These are phyloP conservation scores for Xylota segnis DNA, from an alignment of 2,888 invertebrate genomes.

Conservation along the genomic window DNA sequence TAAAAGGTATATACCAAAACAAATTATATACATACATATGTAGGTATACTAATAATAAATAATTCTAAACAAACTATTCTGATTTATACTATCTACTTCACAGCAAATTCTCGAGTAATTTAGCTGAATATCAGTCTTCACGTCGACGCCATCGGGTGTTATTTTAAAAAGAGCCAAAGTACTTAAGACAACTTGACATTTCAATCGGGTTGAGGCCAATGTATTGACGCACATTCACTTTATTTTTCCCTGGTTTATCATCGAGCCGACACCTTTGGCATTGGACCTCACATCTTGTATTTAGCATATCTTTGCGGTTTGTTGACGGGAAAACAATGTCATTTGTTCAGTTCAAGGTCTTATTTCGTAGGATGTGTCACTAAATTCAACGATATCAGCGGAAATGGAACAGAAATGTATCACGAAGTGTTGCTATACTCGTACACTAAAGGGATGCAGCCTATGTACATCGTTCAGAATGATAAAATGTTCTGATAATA, in stretches of 20 bases:
- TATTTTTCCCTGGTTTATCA: neutral
- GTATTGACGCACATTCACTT: constrained; percentile 3
- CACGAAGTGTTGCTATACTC: neutral
- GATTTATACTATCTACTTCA: neutral
- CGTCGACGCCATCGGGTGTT: neutral
- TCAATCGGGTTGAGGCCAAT: neutral
- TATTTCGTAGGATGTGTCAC: neutral
- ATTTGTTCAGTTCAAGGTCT: neutral
- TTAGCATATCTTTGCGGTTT: neutral
- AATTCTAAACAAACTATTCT: no score
- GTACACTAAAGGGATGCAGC: no score
- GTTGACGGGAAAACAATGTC: neutral
- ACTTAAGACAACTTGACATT: neutral
- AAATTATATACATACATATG: no score
- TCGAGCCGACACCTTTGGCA: neutral
- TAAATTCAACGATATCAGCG: neutral
- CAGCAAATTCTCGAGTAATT: neutral
- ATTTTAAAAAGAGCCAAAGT: neutral
- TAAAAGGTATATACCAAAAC: no score
- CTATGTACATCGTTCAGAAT: no score
- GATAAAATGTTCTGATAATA: no score
- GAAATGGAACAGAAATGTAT: neutral
- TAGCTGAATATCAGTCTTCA: neutral
- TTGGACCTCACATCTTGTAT: neutral
- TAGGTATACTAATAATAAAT: no score